phyloP scores from a whole-genome alignment of 2,113 vertebrate species.

The Calyptommatus sinebrachiatus region DNA sequence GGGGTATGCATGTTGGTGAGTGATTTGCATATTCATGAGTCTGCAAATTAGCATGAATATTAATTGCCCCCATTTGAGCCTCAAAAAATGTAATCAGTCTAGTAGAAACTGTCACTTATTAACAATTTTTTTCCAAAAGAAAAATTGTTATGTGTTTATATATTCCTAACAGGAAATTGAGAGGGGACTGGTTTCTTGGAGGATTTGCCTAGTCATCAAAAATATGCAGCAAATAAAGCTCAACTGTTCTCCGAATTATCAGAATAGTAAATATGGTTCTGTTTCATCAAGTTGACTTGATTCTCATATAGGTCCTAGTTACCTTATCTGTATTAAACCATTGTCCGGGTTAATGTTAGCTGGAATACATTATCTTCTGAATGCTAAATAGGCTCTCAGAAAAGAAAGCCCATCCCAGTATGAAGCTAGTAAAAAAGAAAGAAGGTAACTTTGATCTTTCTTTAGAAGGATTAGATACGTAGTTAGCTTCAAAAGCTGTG shows the following conservation, averaged over 20 bases:
- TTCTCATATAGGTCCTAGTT: background rate
- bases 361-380: background rate
- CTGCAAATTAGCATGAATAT: too few species aligned
- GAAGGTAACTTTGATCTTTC: background rate
- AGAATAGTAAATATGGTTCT: background rate
- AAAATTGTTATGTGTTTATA: too few species aligned
- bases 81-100: too few species aligned
- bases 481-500: constrained; percentile 33
- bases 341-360: background rate
- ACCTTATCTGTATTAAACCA: background rate
- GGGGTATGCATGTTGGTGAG: too few species aligned
- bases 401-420: constrained; percentile 1
- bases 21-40: too few species aligned
- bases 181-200: too few species aligned
- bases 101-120: background rate
- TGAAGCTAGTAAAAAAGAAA: constrained; percentile 34
- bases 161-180: too few species aligned
- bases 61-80: too few species aligned
- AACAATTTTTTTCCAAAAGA: too few species aligned
- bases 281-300: background rate
- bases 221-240: background rate
- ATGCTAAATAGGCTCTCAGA: background rate
- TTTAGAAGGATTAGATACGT: constrained; percentile 31
- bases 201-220: background rate
- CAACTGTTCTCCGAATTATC: background rate